phyloP scores from a whole-genome alignment of 2,113 vertebrate genomes.

The Sebastes schlegelii region DNA sequence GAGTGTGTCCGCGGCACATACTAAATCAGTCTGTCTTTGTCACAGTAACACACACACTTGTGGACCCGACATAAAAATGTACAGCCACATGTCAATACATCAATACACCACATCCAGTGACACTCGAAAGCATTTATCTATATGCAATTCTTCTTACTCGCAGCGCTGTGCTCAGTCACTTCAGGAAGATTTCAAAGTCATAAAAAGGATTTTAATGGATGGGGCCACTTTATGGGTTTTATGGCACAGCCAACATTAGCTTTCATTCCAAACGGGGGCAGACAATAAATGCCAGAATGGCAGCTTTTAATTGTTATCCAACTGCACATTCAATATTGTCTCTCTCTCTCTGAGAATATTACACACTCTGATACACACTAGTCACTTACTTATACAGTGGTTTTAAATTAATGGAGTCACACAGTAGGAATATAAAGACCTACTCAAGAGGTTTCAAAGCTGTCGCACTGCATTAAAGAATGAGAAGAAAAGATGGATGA shows the following conservation, averaged over 20 bases:
- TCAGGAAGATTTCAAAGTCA: constrained; percentile 54
- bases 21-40: constrained; percentile 38
- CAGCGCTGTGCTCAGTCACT: constrained; percentile 45
- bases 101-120: constrained; percentile 41
- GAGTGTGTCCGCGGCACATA: constrained; percentile 20
- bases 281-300: constrained; percentile 52
- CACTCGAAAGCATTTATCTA: constrained; percentile 51
- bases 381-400: constrained; percentile 40
- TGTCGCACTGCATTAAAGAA: constrained; percentile 15
- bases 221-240: constrained; percentile 68
- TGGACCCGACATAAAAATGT: constrained; percentile 21
- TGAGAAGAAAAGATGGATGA: constrained; percentile 6
- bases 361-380: constrained; percentile 46
- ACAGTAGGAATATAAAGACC: constrained; percentile 24
- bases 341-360: constrained; percentile 46
- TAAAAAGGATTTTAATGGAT: constrained; percentile 69
- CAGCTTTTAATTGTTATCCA: constrained; percentile 68
- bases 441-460: constrained; percentile 28
- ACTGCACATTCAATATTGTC: constrained; percentile 57
- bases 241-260: constrained; percentile 62
- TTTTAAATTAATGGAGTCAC: constrained; percentile 56
- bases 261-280: constrained; percentile 59
- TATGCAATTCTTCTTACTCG: constrained; percentile 36
- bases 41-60: neutral
- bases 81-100: constrained; percentile 49